Evolutionary conservation across 2,888 invertebrate species (phyloP).

Genomic region (Stenoptilia bipunctidactyla): DNA sequence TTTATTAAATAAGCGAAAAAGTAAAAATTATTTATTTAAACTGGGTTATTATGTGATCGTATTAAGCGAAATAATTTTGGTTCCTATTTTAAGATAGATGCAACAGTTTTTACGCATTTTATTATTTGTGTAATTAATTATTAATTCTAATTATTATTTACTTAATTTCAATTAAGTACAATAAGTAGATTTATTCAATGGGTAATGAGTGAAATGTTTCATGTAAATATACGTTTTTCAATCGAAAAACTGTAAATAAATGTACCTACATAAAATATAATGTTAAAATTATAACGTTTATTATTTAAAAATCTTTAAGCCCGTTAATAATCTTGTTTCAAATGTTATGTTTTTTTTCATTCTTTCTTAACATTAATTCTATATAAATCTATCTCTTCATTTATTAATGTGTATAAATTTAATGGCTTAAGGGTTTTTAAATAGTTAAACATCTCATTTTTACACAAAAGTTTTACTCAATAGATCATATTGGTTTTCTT

Average conservation of each 20-base stretch:
- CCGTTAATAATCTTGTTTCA: neutral
- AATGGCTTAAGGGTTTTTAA: no score
- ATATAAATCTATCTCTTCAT: neutral
- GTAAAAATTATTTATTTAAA: conserved; percentile 53
- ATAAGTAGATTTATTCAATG: conserved; percentile 19
- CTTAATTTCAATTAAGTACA: conserved; percentile 26
- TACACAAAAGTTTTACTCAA: no score
- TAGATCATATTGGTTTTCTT: no score
- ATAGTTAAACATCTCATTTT: no score
- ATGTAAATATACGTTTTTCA: conserved; percentile 7
- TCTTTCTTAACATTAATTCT: neutral
- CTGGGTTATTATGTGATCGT: conserved; percentile 25
- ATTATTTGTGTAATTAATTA: conserved; percentile 49
- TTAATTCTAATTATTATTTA: conserved; percentile 24
- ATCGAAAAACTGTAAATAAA: conserved; percentile 13
- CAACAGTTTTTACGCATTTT: conserved; percentile 36
- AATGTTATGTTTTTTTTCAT: neutral
- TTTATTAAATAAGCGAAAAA: conserved; percentile 34
- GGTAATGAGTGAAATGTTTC: conserved; percentile 6
- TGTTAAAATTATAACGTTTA: neutral
- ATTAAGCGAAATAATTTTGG: conserved; percentile 47
- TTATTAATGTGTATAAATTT: conserved; percentile 13
- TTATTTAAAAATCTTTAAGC: neutral
- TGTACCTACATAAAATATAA: conserved; percentile 23
- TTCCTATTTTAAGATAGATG: conserved; percentile 65